phyloP scores from a whole-genome alignment of 2,113 vertebrate species.

The Glaucidium brasilianum region DNA sequence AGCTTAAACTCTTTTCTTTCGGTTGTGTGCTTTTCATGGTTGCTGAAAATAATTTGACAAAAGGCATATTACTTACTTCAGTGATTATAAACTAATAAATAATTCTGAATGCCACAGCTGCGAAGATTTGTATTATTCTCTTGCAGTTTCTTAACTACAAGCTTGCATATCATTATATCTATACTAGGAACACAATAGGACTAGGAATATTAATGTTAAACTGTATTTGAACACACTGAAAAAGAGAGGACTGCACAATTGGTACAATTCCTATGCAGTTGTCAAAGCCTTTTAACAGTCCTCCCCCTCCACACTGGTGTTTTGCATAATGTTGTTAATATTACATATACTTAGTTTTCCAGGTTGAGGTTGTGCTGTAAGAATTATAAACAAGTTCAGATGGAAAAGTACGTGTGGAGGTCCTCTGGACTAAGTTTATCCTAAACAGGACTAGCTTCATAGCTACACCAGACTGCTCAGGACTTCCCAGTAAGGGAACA shows the following conservation, averaged over 20 bases:
- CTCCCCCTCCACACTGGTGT: neutral
- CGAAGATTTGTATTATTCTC: neutral
- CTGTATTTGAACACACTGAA: neutral
- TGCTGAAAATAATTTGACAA: slow-evolving; percentile 25
- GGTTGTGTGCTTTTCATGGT: neutral
- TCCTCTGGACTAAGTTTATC: neutral
- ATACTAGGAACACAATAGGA: neutral
- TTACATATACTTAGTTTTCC: neutral
- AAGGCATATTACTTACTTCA: slow-evolving; percentile 1
- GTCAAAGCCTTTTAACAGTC: neutral
- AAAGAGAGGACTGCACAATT: neutral
- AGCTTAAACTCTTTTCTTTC: neutral
- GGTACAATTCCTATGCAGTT: neutral
- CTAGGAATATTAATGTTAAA: neutral
- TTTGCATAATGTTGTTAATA: neutral
- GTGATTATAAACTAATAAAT: slow-evolving; percentile 15
- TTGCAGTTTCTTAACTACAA: neutral
- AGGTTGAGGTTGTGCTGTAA: neutral
- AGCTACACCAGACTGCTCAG: neutral
- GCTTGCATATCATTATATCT: neutral
- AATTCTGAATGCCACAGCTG: neutral
- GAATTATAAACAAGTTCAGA: neutral
- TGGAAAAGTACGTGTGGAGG: neutral
- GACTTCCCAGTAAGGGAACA: neutral
- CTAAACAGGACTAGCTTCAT: neutral